Conservation (phyloP, 2,113 vertebrate genomes). For the Ranitomeya variabilis region DNA sequence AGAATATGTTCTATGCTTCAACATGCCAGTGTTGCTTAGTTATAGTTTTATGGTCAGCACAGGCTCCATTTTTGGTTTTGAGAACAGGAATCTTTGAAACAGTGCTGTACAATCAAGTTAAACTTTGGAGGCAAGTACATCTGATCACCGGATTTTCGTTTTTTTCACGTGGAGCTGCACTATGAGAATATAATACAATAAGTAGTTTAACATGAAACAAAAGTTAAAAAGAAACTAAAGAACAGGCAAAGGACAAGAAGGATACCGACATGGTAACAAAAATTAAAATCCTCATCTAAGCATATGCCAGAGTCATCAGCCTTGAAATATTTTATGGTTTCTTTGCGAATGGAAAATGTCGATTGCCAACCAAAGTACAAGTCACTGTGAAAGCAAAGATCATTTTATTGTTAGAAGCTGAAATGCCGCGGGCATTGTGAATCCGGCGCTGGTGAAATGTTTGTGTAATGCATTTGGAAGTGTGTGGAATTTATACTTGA, state of each 20-base stretch:
- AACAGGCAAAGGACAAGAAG: neutral
- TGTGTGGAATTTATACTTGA: conserved; percentile 44
- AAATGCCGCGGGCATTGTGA: conserved; percentile 2
- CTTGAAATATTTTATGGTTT: conserved; percentile 47
- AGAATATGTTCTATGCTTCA: neutral
- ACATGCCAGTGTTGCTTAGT: neutral
- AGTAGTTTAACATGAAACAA: neutral
- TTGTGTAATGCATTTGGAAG: conserved; percentile 36
- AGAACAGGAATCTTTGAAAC: neutral
- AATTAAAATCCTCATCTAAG: conserved; percentile 1
- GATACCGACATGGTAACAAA: conserved; percentile 6
- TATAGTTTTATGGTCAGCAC: neutral
- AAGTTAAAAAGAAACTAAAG: neutral
- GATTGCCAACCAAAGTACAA: conserved; percentile 43
- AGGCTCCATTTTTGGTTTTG: neutral
- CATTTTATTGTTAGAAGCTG: conserved; percentile 8
- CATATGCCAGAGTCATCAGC: conserved; percentile 11
- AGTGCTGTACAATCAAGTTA: neutral
- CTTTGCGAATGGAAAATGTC: conserved; percentile 46
- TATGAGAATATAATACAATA: neutral
- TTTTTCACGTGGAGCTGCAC: neutral
- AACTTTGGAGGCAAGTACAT: neutral
- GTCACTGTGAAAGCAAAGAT: conserved; percentile 30
- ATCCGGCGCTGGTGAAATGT: conserved; percentile 30
- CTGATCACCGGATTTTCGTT: neutral